Base-by-base conservation (phyloP, 2,113 vertebrate genomes). In the Cygnus atratus region DNA sequence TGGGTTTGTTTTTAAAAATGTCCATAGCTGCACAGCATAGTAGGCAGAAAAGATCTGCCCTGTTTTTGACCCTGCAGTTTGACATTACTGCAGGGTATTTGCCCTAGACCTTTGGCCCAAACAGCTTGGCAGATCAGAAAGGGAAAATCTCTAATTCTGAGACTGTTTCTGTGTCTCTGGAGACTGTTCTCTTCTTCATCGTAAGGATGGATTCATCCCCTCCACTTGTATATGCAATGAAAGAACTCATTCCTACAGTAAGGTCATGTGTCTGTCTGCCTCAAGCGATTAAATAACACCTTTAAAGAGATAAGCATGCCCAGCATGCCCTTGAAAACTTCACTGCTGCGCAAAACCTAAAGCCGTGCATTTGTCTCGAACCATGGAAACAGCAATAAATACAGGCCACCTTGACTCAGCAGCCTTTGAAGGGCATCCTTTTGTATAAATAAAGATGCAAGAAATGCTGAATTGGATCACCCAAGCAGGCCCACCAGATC, bases 311-410 rank as follows among this genome's bases (percentile, higher is more conserved):
- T 6, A 22, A 5, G 29, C 55, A 41, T 31, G 52, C 16, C 37
- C 78, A 31, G 5, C n/a, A 74, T 54, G 18, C 41, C 78, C 84
- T 4, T 52, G 29, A 58, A 86, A 95, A 44, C 39, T 48, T 84
- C 55, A 58, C 15, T 66, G 80, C 72, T 83, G 35, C 58, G 11
- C 70, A 70, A 67, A 90, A 66, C 9, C 35, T 70, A 86, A 76
- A 66, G 76, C 72, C 29, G 44, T 0, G 2, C 13, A 39, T 65
- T 83, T 65, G 21, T 78, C 85, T 65, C 0, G 0, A 75, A 72
- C 1, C 6, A 57, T 33, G 15, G 58, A 65, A 80, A 46, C 21
- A 59, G 39, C 68, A 93, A 59, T 58, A n/a, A 87, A 81, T 13
- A 76, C 75, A 57, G 50, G 80, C 29, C 79, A 67, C 46, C 43